Evolutionary conservation across 92 coral and sea anemone species (phyloP), one percentile per base, ranked within the genome.

Genomic region (Ricordea florida): DNA sequence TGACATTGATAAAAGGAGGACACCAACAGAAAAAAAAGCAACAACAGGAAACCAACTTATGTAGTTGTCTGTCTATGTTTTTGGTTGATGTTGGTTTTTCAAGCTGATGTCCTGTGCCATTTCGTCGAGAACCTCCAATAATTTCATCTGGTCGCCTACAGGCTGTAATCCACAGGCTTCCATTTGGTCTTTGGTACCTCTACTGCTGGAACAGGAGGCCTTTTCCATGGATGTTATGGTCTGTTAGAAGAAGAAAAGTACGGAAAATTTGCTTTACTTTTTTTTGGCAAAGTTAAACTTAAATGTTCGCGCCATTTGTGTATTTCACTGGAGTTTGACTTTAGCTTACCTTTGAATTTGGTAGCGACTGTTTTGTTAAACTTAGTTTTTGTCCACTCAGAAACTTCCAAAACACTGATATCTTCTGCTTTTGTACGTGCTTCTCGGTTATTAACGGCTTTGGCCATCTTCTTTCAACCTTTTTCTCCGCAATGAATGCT

Each of bases 111-210:
- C 10, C 7, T 7, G 16, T 26, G 5, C 33, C 28, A 36, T 9
- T 4, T 11, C 28, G 13, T 60, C 44, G 43, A 66, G n/a, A 3
- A 15, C 22, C 33, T 67, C 46, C n/a, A 41, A 18, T 24, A 46
- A 10, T 16, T 48, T 67, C 74, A 67, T 46, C 32, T 67, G 74
- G 20, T 67, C 44, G 2, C 74, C 74, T 0, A 67, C 32, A 34
- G 48, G 74, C 5, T 9, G 10, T 3, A 67, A 36, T 23, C 61
- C 74, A 20, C 74, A 67, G 31, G 60, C 74, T 36, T 30, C 24
- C 16, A 67, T 26, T 22, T 49, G 74, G 11, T 23, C 47, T 51
- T 67, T 48, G n/a, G 44, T 30, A 11, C 61, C 74, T 51, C 15
- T 67, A 11, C 20, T 32, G 61, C 74, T 42, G 33, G 46, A 67